Evolutionary conservation across 1,140 invertebrate genomes (phyloP).

Genomic region (Rhopalosiphum maidis): DNA sequence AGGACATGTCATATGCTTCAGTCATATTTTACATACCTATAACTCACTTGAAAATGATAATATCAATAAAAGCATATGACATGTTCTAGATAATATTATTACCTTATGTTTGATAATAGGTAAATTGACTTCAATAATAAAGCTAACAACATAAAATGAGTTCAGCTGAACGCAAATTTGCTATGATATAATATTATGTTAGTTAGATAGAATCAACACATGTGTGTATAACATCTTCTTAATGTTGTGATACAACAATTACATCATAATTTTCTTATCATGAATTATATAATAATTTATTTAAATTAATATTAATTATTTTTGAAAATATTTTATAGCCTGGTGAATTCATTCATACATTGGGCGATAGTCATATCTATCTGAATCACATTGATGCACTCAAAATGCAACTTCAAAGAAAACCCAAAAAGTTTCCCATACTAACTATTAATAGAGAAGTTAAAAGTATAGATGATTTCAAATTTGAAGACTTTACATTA

Average conservation of each 20-base stretch:
- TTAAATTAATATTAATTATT: background rate
- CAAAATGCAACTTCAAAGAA: constrained; percentile 80
- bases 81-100: too few relatives aligned
- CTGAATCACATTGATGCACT: constrained; percentile 89
- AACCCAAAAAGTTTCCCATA: constrained; percentile 84
- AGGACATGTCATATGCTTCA: too few relatives aligned
- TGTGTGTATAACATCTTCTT: too few relatives aligned
- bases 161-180: too few relatives aligned
- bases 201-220: too few relatives aligned
- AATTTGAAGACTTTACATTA: constrained; percentile 86
- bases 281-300: background rate
- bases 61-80: too few relatives aligned
- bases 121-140: too few relatives aligned
- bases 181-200: too few relatives aligned
- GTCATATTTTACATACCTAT: too few relatives aligned
- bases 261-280: background rate
- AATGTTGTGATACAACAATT: background rate
- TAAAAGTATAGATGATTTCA: constrained; percentile 87
- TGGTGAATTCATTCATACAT: constrained; percentile 94
- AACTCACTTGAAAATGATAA: too few relatives aligned
- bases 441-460: constrained; percentile 77
- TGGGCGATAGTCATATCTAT: constrained; percentile 98
- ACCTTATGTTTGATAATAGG: too few relatives aligned
- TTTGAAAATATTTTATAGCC: constrained; percentile 64
- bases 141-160: too few relatives aligned